phyloP scores from a whole-genome alignment of 2,888 invertebrate species.

The Melanargia galathea region DNA sequence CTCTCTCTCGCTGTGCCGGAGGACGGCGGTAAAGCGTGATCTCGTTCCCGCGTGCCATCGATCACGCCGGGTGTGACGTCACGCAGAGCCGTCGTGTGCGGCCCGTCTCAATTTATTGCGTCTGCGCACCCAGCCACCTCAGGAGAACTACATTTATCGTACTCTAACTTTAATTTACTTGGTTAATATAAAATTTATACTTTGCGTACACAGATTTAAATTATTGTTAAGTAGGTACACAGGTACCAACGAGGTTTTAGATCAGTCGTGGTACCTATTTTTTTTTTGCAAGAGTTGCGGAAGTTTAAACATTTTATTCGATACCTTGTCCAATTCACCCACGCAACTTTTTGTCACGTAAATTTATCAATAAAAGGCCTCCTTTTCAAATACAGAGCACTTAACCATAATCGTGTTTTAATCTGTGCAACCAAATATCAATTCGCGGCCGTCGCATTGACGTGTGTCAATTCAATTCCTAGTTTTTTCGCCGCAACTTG shows the following conservation, averaged over 20 bases:
- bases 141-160: conserved; percentile 49
- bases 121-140: conserved; percentile 70
- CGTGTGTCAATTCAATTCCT: conserved; percentile 37
- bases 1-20: conserved; percentile 52
- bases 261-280: not conserved
- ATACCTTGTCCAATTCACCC: conserved; percentile 13
- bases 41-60: conserved; percentile 71
- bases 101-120: conserved; percentile 79
- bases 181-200: conserved; percentile 21
- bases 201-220: too few species aligned
- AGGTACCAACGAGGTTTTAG: too few species aligned
- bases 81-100: conserved; percentile 82
- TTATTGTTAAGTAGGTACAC: not conserved
- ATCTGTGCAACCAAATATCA: conserved; percentile 31
- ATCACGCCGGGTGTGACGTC: conserved; percentile 81
- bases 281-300: not conserved
- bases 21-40: conserved; percentile 53
- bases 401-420: conserved; percentile 27
- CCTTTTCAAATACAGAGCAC: conserved; percentile 22
- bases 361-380: conserved; percentile 14
- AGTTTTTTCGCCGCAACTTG: conserved; percentile 28
- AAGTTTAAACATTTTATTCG: conserved; percentile 9
- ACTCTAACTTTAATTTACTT: conserved; percentile 31
- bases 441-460: conserved; percentile 32
- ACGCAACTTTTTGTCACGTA: conserved; percentile 19